phyloP scores from a whole-genome alignment of 2,113 vertebrate species.

The Plectropomus leopardus region DNA sequence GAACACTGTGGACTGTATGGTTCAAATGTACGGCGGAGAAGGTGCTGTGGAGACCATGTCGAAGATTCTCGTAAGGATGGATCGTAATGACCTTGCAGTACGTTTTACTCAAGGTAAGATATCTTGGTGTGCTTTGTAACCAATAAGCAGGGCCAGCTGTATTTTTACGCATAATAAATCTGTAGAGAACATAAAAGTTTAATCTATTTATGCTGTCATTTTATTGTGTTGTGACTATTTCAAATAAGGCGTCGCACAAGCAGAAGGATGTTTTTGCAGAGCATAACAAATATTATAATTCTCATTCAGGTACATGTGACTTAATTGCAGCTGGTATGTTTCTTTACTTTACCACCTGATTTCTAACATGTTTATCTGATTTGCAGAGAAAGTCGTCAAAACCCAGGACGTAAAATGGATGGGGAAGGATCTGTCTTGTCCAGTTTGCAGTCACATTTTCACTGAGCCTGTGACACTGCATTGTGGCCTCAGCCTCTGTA shows the following conservation, averaged over 20 bases:
- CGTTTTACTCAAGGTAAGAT: background rate
- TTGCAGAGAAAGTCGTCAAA: background rate
- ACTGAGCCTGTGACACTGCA: background rate
- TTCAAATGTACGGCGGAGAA: background rate
- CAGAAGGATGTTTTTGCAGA: background rate
- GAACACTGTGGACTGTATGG: background rate
- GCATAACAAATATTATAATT: background rate
- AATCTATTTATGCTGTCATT: background rate
- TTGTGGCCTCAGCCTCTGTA: slow-evolving; percentile 22
- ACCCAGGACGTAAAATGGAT: background rate
- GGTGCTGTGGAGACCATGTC: background rate
- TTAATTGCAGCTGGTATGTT: background rate
- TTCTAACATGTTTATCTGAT: background rate
- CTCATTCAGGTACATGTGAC: background rate
- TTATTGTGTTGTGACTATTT: background rate
- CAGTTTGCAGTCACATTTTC: background rate
- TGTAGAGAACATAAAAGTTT: background rate
- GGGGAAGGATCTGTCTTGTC: background rate
- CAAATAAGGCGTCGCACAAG: background rate
- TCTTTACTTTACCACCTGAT: background rate
- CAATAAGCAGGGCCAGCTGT: background rate
- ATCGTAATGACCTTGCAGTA: background rate
- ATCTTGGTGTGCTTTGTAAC: background rate
- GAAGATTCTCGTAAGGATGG: background rate
- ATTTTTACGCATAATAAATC: background rate